Base-by-base conservation (phyloP, 2,797 vertebrate species). In the Argyrosomus regius region DNA sequence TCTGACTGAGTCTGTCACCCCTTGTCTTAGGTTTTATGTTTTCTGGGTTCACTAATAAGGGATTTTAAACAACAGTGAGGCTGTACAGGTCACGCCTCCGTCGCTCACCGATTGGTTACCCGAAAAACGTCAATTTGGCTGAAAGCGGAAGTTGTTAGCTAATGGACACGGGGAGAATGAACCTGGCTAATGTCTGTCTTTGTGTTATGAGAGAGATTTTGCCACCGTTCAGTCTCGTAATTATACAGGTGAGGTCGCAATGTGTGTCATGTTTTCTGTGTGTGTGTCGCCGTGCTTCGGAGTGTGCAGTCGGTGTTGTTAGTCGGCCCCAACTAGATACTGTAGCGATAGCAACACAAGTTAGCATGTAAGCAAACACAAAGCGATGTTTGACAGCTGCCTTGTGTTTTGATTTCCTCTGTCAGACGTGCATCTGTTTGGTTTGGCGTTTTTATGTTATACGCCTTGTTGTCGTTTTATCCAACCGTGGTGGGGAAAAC, bases 121-220 rank as follows among this genome's bases (percentile, higher is more conserved):
- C 3, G 5, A 5, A 10, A 13, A 1, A 60, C 71, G 75, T 85
- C 72, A 77, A 0, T 0, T 3, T 8, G 35, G 3, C 6, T 5
- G 52, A 84, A 83, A 0, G 61, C 89, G 87, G 92, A 91, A 86
- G 85, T 81, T 5, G n/a, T 52, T 52, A 26, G 54, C 61, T 77
- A 20, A 39, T 74, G n/a, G 54, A 61, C 35, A 63, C 54, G 31
- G 75, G 35, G 48, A 78, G 72, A 74, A 87, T 82, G 80, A 78
- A n/a, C 54, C 3, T 45, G 10, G 76, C 61, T 69, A 72, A 39
- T 22, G 3, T 9, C 18, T 6, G 3, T 64, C 12, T 66, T 35
- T 31, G 45, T 74, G 22, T 54, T 60, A 22, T 48, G 6, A 24
- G 18, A 43, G 45, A 28, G 18, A 3, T 67, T 45, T 71, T 64